phyloP scores from a whole-genome alignment of 2,888 invertebrate genomes.

The Tiliacea aurago region DNA sequence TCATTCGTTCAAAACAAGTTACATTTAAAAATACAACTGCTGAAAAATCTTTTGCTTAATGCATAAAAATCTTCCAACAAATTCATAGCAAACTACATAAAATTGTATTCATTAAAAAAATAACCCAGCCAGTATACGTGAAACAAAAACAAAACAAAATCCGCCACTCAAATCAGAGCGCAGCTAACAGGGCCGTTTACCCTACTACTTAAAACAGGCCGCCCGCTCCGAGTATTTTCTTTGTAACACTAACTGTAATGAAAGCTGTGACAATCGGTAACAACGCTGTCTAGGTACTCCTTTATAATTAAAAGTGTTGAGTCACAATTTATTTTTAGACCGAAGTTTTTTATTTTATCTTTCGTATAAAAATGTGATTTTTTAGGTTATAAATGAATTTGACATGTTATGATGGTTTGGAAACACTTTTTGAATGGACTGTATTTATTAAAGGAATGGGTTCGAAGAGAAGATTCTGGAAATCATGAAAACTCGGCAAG shows the following conservation, averaged over 20 bases:
- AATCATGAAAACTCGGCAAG: not conserved
- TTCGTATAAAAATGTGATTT: not conserved
- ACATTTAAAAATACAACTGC: not conserved
- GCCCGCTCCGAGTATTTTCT: constrained; percentile 61
- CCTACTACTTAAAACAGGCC: constrained; percentile 64
- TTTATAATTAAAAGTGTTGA: constrained; percentile 67
- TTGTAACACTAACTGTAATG: constrained; percentile 69
- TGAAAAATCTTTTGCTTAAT: constrained; percentile 13
- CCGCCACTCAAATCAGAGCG: constrained; percentile 59
- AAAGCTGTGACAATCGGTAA: constrained; percentile 63
- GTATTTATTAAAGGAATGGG: not conserved
- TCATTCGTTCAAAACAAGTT: not conserved
- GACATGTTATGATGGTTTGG: not conserved
- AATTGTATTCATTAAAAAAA: constrained; percentile 48
- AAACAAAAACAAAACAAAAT: constrained; percentile 49
- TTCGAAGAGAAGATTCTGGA: not conserved
- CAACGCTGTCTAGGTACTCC: constrained; percentile 48
- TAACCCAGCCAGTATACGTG: constrained; percentile 30
- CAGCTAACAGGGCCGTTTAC: constrained; percentile 56
- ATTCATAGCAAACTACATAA: constrained; percentile 14
- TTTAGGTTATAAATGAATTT: not conserved
- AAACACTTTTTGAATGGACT: not conserved
- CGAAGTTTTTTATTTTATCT: constrained; percentile 11
- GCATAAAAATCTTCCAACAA: constrained; percentile 10
- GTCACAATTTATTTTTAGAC: constrained; percentile 38